phyloP scores from a whole-genome alignment of 2,888 invertebrate species.

The Andrena bicolor region DNA sequence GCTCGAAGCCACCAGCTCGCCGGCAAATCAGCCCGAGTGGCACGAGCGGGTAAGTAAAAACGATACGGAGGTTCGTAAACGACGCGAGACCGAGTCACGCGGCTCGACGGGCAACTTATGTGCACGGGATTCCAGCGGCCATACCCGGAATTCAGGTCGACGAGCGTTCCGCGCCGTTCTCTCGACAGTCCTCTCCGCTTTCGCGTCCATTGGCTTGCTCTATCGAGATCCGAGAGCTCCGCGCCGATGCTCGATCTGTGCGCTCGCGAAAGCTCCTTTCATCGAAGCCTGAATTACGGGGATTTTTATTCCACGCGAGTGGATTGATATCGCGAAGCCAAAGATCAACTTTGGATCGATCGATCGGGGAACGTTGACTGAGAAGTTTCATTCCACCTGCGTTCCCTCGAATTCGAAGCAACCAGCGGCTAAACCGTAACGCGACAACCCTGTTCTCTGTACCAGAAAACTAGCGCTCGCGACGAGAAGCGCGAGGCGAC shows the following conservation, averaged over 20 bases:
- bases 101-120: constrained; percentile 1
- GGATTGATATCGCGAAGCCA: no score
- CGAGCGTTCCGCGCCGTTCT: constrained; percentile 14
- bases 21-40: neutral
- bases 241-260: neutral
- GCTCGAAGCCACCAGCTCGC: neutral
- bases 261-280: neutral
- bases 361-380: neutral
- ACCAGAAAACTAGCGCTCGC: neutral
- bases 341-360: neutral
- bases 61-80: neutral
- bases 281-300: no score
- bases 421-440: neutral
- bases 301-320: no score
- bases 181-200: neutral
- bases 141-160: constrained; percentile 35
- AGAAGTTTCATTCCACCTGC: neutral
- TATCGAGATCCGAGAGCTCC: neutral
- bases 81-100: neutral
- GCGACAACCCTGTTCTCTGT: neutral
- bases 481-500: neutral
- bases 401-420: no score
- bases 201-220: neutral
- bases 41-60: neutral
- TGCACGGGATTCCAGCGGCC: constrained; percentile 19